A percentile compares a stretch with the other conserved stretches of the same genome.
phyloP scores from a whole-genome alignment of 2,888 invertebrate species.

The Chalcis sispes region DNA sequence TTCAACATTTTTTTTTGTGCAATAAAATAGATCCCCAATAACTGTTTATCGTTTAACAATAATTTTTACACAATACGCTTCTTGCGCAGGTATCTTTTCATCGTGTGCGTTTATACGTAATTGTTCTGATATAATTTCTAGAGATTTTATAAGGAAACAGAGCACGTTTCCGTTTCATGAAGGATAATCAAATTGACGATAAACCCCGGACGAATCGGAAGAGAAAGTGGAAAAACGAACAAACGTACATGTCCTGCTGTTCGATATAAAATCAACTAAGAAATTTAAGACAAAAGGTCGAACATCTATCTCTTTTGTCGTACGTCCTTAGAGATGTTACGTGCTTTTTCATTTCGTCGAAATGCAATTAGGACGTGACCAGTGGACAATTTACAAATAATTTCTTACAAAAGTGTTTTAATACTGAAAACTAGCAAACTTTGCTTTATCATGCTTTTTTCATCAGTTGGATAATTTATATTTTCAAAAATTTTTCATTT shows the following conservation, averaged over 20 bases:
- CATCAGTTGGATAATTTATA: too few relatives aligned
- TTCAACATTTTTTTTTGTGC: too few relatives aligned
- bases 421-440: conserved; percentile 7
- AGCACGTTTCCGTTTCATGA: conserved; percentile 23
- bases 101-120: too few relatives aligned
- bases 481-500: too few relatives aligned
- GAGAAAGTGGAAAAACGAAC: conserved; percentile 27
- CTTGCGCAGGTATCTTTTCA: too few relatives aligned
- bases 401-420: not conserved
- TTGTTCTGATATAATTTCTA: conserved; percentile 1
- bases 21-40: too few relatives aligned
- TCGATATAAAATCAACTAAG: conserved; percentile 27
- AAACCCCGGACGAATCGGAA: conserved; percentile 24
- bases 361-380: conserved; percentile 28
- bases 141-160: conserved; percentile 20
- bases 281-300: conserved; percentile 28
- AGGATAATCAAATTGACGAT: conserved; percentile 25
- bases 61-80: too few relatives aligned
- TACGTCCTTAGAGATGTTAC: conserved; percentile 22
- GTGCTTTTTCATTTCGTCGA: conserved; percentile 29
- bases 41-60: too few relatives aligned
- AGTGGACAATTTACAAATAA: not conserved
- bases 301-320: conserved; percentile 17
- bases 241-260: conserved; percentile 27
- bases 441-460: not conserved